A percentile compares a stretch with the other conserved stretches of the same genome.
These are phyloP conservation scores for Barnardius zonarius DNA, from an alignment of 2,113 vertebrate species.

Conservation along the genomic window DNA sequence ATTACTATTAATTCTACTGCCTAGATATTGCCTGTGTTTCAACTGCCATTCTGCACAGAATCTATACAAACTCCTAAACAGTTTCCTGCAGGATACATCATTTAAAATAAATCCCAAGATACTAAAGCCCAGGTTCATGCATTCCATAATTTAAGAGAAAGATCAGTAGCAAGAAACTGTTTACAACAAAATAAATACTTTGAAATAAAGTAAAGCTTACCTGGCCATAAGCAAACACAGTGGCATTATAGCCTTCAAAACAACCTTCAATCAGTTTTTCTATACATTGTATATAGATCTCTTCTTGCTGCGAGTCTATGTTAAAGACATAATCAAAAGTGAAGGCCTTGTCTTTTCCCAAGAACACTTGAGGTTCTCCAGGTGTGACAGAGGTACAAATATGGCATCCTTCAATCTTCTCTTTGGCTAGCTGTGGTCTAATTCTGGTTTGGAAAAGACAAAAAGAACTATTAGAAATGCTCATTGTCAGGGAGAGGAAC, in stretches of 20 bases:
- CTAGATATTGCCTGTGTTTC: not conserved
- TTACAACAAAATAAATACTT: not conserved
- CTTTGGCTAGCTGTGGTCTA: conserved; percentile 94
- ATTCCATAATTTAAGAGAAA: not conserved
- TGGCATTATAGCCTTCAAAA: conserved; percentile 97
- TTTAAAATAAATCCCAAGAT: not conserved
- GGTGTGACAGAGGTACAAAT: conserved; percentile 95
- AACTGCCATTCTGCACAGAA: not conserved
- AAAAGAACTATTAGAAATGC: not conserved
- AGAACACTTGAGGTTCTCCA: conserved; percentile 92
- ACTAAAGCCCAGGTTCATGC: not conserved
- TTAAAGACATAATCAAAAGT: conserved; percentile 96
- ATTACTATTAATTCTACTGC: not conserved
- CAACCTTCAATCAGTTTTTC: conserved; percentile 95
- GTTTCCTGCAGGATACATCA: not conserved
- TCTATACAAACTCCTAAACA: not conserved
- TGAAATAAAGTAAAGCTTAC: conserved; percentile 65
- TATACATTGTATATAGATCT: conserved; percentile 88
- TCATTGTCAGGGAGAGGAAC: not conserved
- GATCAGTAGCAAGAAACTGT: not conserved
- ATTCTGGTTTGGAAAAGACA: conserved; percentile 77
- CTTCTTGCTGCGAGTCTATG: conserved; percentile 88
- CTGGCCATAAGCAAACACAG: conserved; percentile 97
- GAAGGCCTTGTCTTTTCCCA: conserved; percentile 98
- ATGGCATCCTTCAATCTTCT: conserved; percentile 98